Evolutionary conservation across 37 sponge, comb jelly and placozoan genomes (phyloP).

Genomic region (Hormiphora californensis): DNA sequence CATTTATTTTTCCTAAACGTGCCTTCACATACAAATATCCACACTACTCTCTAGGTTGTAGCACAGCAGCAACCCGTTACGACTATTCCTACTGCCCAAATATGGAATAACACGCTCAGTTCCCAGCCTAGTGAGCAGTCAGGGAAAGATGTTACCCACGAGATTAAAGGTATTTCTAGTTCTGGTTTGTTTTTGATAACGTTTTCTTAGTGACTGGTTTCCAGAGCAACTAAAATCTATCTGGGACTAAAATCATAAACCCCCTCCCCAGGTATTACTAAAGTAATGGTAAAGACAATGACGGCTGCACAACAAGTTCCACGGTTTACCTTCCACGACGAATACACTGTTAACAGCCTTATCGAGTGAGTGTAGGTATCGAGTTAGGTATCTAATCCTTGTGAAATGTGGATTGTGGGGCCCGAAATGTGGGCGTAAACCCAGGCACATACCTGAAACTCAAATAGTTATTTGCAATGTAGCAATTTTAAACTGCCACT

Average conservation of each 20-base stretch:
- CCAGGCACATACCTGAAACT: background rate
- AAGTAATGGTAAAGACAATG: conserved; percentile 94
- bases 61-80: background rate
- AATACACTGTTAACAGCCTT: conserved; percentile 67
- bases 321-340: conserved; percentile 92
- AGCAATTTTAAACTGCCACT: too few relatives aligned
- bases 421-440: background rate
- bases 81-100: conserved; percentile 28
- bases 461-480: background rate
- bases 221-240: too few relatives aligned
- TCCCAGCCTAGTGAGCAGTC: background rate
- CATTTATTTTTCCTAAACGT: background rate
- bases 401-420: background rate
- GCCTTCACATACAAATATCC: background rate
- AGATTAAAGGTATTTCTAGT: conserved; percentile 49
- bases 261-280: conserved; percentile 51
- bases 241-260: background rate
- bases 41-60: background rate
- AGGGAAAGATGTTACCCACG: background rate
- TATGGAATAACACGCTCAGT: conserved; percentile 13
- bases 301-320: conserved; percentile 80
- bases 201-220: too few relatives aligned
- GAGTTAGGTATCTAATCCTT: background rate
- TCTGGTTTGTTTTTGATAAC: too few relatives aligned
- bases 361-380: conserved; percentile 54